Evolutionary conservation across 2,797 vertebrate genomes (phyloP), one percentile per base, ranked within the genome.

Genomic region (Tachyglossus aculeatus): DNA sequence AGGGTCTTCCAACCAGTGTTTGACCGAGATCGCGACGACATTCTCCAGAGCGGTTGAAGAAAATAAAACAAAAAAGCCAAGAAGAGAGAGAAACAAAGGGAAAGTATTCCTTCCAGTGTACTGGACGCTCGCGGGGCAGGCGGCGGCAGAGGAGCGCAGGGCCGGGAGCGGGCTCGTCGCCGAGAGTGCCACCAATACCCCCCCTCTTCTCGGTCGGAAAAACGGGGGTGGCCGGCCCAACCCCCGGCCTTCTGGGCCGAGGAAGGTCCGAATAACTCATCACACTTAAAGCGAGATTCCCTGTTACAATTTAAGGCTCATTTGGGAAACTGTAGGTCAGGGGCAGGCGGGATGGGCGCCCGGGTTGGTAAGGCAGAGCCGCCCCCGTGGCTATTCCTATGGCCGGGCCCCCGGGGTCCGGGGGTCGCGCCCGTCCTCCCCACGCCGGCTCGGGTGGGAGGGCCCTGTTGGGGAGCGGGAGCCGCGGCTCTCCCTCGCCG

Each of bases 341-440:
- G 86, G 83, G 88, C 81, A 81, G n/a, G n/a, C 45, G 52, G 90
- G 86, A 89, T 65, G 88, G 84, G n/a, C n/a, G n/a, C n/a, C n/a
- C n/a, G n/a, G n/a, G n/a, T n/a, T 89, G 55, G 78, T 91, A 93
- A 93, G 93, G 93, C 93, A 91, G 90, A 89, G 89, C 90, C 78
- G 57, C 85, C 78, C 71, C 91, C 88, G 84, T 80, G 76, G 66
- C 1, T 41, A 78, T 87, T 92, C 91, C 91, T 91, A 89, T 81
- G 88, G 89, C 61, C 78, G 90, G 85, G 88, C 87, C 87, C 86
- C 84, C 64, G 59, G 78, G n/a, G n/a, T 82, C 78, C 33, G 73
- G 85, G 86, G 77, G 83, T 84, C 84, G 83, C 45, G 76, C 89
- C 87, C 44, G 39, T 85, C 89, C 90, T 89, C 79, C 84, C 82